Evolutionary conservation across 2,888 invertebrate species (phyloP).

Genomic region (Andricus quercusramuli): DNA sequence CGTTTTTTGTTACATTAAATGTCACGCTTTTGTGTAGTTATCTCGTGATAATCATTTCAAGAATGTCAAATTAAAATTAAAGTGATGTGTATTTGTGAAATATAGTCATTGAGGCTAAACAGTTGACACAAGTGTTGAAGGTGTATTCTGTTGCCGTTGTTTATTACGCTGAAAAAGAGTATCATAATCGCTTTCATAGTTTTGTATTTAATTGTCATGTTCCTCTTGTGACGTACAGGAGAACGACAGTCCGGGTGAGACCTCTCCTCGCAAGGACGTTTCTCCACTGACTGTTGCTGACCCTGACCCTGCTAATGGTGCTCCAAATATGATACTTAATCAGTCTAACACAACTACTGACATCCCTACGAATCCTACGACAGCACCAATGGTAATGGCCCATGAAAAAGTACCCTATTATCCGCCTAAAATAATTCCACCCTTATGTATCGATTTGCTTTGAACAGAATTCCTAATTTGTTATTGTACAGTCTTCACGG

Average conservation of each 20-base stretch:
- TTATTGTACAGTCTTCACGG: background rate
- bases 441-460: background rate
- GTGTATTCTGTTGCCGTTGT: background rate
- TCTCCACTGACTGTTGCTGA: conserved; percentile 22
- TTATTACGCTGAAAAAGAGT: background rate
- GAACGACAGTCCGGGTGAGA: conserved; percentile 27
- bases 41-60: background rate
- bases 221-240: background rate
- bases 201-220: conserved; percentile 13
- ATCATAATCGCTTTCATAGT: background rate
- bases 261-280: conserved; percentile 13
- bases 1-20: background rate
- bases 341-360: conserved; percentile 20
- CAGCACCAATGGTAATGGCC: conserved; percentile 29
- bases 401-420: background rate
- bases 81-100: background rate
- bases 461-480: background rate
- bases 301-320: conserved; percentile 25
- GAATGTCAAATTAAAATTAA: background rate
- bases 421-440: background rate
- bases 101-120: background rate
- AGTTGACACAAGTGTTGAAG: background rate
- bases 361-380: background rate
- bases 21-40: background rate
- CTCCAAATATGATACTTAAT: conserved; percentile 30